Percentiles rank a stretch among this genome's conserved stretches.
Evolutionary conservation across 2,888 invertebrate species (phyloP).

Genomic region (Cephalotes varians): DNA sequence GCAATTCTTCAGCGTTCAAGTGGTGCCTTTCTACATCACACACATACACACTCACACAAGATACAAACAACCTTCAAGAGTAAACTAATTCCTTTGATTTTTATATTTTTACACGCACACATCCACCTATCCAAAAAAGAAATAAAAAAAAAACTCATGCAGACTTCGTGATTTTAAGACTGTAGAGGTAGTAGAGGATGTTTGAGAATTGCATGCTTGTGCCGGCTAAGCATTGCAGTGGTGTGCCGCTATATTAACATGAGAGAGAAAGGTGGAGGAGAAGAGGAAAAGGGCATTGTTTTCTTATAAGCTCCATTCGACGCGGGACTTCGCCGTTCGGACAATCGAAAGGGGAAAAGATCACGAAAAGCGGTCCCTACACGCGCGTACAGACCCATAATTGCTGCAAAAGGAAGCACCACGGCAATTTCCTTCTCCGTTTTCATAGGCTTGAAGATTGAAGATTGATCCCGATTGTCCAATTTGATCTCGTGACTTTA

Average conservation of each 20-base stretch:
- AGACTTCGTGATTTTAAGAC: conserved; percentile 66
- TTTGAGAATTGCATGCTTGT: conserved; percentile 82
- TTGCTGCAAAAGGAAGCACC: conserved; percentile 69
- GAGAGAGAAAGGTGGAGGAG: conserved; percentile 70
- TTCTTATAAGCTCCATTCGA: conserved; percentile 36
- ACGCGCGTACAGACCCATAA: conserved; percentile 53
- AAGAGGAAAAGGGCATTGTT: conserved; percentile 54
- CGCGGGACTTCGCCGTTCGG: conserved; percentile 38
- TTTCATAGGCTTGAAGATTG: conserved; percentile 9
- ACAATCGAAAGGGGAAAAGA: conserved; percentile 48
- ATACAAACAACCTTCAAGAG: background rate
- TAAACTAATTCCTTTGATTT: conserved; percentile 16
- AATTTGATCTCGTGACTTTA: background rate
- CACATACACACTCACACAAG: conserved; percentile 6
- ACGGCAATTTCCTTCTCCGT: conserved; percentile 62
- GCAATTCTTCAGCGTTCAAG: conserved; percentile 1
- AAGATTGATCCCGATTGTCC: conserved; percentile 23
- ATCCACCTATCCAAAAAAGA: background rate
- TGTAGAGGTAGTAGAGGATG: conserved; percentile 73
- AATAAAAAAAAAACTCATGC: conserved; percentile 33
- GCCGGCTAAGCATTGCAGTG: conserved; percentile 83
- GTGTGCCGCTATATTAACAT: conserved; percentile 84
- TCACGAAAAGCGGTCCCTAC: conserved; percentile 31
- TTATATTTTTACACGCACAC: conserved; percentile 42
- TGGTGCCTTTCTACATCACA: conserved; percentile 2